Evolutionary conservation across 2,113 vertebrate species (phyloP), one percentile per base, ranked within the genome.

Genomic region (Prolemur simus): DNA sequence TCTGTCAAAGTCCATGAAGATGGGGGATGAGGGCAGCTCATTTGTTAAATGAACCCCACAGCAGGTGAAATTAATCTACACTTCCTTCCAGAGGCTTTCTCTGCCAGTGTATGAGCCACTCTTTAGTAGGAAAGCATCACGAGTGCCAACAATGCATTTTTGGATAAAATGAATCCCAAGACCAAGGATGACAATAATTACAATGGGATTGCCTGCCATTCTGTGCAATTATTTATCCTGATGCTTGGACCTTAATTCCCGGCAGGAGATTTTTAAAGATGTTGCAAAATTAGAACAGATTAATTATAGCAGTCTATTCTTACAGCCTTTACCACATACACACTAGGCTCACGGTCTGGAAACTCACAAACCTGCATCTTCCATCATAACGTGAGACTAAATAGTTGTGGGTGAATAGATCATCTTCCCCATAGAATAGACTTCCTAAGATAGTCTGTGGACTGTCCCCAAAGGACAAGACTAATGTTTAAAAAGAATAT

Each of bases 31-130:
- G 49, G 66, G 37, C 49, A 42, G 80, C n/a, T 92, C 49, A 52
- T 95, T 94, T 94, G 88, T 84, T 92, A 85, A 96, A 52, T 66
- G 71, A 96, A 81, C 23, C 68, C 42, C 76, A 20, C 2, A 32
- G 69, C 52, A 81, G 63, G 71, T 83, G 23, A 87, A 91, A 89
- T 87, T 87, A 89, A 74, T 77, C 89, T 73, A 60, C 15, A 89
- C 8, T 93, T 87, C 25, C 91, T 96, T 93, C 68, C 39, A 54
- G 63, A 86, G 39, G 39, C 9, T 87, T 92, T 80, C 58, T 87
- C 82, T 95, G 73, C 86, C 78, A 82, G 54, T 32, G 34, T 47
- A 69, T 68, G 87, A 93, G 88, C 32, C 66, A 73, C 88, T 94
- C 64, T 77, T 94, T 60, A 73, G 69, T 39, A 83, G 42, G 34